Percentiles rank a stretch among this genome's conserved stretches.
These are phyloP conservation scores for Sander lucioperca DNA, from an alignment of 2,113 vertebrate species.

Conservation along the genomic window DNA sequence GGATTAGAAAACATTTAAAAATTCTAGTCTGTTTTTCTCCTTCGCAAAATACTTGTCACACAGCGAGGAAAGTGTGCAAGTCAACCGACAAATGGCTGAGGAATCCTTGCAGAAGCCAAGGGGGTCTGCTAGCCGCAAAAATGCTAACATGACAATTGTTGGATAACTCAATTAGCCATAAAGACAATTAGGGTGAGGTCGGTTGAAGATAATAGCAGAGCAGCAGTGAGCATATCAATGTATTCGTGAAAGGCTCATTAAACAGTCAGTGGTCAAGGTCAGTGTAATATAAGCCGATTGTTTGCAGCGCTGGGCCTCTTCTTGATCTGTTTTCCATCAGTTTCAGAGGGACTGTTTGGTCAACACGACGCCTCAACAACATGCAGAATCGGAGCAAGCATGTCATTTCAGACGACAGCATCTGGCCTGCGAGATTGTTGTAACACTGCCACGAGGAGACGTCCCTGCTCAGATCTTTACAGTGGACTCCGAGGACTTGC, in stretches of 20 bases:
- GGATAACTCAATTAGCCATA: constrained; percentile 48
- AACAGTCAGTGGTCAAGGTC: constrained; percentile 24
- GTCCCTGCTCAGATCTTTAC: constrained; percentile 42
- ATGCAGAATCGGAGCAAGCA: not conserved
- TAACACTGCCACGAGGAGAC: constrained; percentile 5
- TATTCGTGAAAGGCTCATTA: constrained; percentile 32
- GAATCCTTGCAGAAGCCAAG: constrained; percentile 5
- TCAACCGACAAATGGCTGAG: constrained; percentile 15
- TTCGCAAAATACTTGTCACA: constrained; percentile 19
- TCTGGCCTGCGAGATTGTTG: constrained; percentile 15
- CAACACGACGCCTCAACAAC: constrained; percentile 15
- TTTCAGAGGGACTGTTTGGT: constrained; percentile 57
- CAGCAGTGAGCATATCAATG: constrained; percentile 16
- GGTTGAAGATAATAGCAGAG: constrained; percentile 13
- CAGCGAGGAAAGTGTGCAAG: not conserved
- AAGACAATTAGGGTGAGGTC: constrained; percentile 16
- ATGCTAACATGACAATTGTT: constrained; percentile 27
- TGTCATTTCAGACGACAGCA: constrained; percentile 31
- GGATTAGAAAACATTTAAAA: constrained; percentile 44
- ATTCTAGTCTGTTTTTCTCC: constrained; percentile 57
- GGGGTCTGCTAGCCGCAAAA: constrained; percentile 13
- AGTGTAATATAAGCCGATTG: constrained; percentile 16
- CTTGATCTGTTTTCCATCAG: constrained; percentile 66
- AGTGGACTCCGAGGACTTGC: constrained; percentile 28
- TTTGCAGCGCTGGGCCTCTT: constrained; percentile 2